phyloP scores from a whole-genome alignment of 2,797 vertebrate species.

The Mastacembelus armatus region DNA sequence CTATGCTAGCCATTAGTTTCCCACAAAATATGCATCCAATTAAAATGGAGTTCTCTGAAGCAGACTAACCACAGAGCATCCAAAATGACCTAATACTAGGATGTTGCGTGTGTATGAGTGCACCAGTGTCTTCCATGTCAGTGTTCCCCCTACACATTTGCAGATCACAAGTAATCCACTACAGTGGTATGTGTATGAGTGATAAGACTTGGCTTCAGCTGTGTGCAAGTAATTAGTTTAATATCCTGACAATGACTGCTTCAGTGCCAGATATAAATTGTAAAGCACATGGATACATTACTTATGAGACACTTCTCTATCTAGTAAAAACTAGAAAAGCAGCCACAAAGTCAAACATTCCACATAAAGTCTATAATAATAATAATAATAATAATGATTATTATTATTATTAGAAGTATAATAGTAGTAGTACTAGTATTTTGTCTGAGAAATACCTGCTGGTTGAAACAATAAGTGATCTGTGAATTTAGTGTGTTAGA shows the following conservation, averaged over 20 bases:
- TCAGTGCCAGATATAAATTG: conserved; percentile 57
- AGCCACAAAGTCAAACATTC: conserved; percentile 1
- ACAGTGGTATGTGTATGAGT: conserved; percentile 45
- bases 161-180: conserved; percentile 43
- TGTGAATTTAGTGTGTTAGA: too few relatives aligned
- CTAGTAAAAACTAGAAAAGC: conserved; percentile 20
- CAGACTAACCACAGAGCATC: conserved; percentile 33
- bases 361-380: too few relatives aligned
- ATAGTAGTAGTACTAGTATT: too few relatives aligned
- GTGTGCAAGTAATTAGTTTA: conserved; percentile 70
- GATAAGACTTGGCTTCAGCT: conserved; percentile 50
- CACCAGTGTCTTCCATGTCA: conserved; percentile 69
- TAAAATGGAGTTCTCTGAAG: conserved; percentile 39
- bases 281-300: conserved; percentile 52
- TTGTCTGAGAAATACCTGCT: too few relatives aligned
- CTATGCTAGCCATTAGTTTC: conserved; percentile 2
- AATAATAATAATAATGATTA: too few relatives aligned
- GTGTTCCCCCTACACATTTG: conserved; percentile 49
- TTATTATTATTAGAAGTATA: too few relatives aligned
- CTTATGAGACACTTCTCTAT: conserved; percentile 25
- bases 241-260: conserved; percentile 60
- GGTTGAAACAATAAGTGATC: too few relatives aligned
- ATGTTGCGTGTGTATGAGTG: conserved; percentile 35
- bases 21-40: conserved; percentile 59
- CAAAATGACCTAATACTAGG: conserved; percentile 35